Conservation (phyloP, 2,113 vertebrate genomes). For the Nyctibius bracteatus region DNA sequence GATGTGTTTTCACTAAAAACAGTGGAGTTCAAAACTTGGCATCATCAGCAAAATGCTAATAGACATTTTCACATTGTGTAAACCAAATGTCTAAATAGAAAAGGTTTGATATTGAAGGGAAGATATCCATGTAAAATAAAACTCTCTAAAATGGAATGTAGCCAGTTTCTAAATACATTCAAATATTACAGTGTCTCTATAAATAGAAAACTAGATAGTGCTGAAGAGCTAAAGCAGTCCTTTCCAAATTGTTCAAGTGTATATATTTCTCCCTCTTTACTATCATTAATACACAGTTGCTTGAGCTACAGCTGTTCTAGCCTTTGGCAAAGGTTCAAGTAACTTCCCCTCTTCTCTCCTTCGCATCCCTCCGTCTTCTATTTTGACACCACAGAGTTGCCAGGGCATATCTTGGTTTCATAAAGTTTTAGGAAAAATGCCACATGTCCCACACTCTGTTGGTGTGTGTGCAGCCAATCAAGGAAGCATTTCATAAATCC, state of each 20-base stretch:
- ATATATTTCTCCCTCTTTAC: background rate
- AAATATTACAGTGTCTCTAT: background rate
- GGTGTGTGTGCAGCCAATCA: background rate
- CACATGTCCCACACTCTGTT: background rate
- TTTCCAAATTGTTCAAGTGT: conserved; percentile 17
- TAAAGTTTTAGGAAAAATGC: background rate
- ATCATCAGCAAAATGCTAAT: background rate
- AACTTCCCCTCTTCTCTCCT: conserved; percentile 1
- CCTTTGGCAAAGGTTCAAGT: conserved; percentile 53
- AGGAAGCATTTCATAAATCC: background rate
- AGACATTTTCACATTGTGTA: background rate
- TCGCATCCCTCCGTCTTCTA: conserved; percentile 29
- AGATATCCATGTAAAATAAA: background rate
- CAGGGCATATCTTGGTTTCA: conserved; percentile 35
- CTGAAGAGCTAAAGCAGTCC: conserved; percentile 3
- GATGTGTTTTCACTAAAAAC: background rate
- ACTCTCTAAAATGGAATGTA: conserved; percentile 65
- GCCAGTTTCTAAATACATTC: conserved; percentile 26
- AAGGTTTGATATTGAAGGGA: background rate
- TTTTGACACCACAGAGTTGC: conserved; percentile 24
- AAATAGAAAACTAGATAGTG: conserved; percentile 8
- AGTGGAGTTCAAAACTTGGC: background rate
- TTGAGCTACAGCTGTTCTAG: conserved; percentile 47
- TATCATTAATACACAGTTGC: background rate
- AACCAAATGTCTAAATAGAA: background rate